These are phyloP conservation scores for Macrosteles quadrilineatus DNA, from an alignment of 1,140 invertebrate genomes.

Conservation along the genomic window DNA sequence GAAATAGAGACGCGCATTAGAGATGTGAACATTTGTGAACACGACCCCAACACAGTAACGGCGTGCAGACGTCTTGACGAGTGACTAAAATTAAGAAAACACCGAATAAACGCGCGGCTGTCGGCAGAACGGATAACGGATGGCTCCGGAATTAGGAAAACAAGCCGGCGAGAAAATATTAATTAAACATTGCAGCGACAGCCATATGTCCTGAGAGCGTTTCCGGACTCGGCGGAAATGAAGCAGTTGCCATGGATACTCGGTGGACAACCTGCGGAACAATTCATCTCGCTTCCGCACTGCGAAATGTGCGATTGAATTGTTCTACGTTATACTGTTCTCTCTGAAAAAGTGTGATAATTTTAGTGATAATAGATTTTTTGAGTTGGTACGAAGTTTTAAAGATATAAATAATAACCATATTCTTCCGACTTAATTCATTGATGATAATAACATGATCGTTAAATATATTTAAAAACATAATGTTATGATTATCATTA, in stretches of 20 bases:
- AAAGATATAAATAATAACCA: no score
- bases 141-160: not conserved
- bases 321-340: no score
- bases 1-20: not conserved
- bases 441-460: no score
- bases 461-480: no score
- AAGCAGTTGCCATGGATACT: conserved; percentile 7
- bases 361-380: no score
- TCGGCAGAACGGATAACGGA: not conserved
- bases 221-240: not conserved
- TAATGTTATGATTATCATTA: no score
- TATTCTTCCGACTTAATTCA: no score
- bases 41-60: not conserved
- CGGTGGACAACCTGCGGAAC: not conserved
- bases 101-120: not conserved
- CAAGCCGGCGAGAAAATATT: conserved; percentile 4
- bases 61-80: not conserved
- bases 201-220: not conserved
- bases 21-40: conserved; percentile 3
- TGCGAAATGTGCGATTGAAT: no score
- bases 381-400: no score
- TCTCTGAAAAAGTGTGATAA: no score
- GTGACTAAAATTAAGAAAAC: no score
- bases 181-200: conserved; percentile 4
- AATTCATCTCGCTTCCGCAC: no score